Evolutionary conservation across 2,888 invertebrate species (phyloP), one percentile per base, ranked within the genome.

Genomic region (Drosophila glabriapex): DNA sequence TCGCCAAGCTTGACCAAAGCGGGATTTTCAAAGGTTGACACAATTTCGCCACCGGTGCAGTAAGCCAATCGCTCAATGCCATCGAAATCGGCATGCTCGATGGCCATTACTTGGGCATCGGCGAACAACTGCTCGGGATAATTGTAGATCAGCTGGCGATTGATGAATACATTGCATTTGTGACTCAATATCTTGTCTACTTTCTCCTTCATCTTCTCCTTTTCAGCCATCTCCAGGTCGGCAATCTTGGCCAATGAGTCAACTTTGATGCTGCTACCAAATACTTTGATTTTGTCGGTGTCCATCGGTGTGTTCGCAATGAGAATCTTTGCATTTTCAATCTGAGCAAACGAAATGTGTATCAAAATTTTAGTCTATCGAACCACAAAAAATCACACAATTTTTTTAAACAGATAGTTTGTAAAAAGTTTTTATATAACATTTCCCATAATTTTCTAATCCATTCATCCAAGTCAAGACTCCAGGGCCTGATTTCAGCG

Each of bases 291-390:
- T 94, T 99, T 99, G 92, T 99, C 99, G 0, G 99, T 98, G 94
- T 99, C 99, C 99, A 99, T 99, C 0, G 99, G 98, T 14, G 99
- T 99, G 93, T 99, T 99, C 16, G 99, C 99, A 89, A 99, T 98
- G 31, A 99, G 95, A 91, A 99, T 99, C 92, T 96, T 97, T 2
- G 99, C 99, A 91, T 99, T 99, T 92, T 98, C 98, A 81, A 99
- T 92, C 92, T 92, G 60, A 10, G 52, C 62, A 29, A 61, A 50
- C 29, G 12, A 58, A 58, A 41, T 10, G 31, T 12, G 22, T 53
- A 29, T 64, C 1, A 49, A 53, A 33, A 19, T 10, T 19, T 16
- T 12, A 39, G 39, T 39, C 14, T 19, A 35, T 25, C 37, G 6
- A 22, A 37, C 3, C 54, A 28, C 19, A 25, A 9, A 22, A 19